Evolutionary conservation across 2,797 vertebrate genomes (phyloP).

Genomic region (Muscicapa striata): DNA sequence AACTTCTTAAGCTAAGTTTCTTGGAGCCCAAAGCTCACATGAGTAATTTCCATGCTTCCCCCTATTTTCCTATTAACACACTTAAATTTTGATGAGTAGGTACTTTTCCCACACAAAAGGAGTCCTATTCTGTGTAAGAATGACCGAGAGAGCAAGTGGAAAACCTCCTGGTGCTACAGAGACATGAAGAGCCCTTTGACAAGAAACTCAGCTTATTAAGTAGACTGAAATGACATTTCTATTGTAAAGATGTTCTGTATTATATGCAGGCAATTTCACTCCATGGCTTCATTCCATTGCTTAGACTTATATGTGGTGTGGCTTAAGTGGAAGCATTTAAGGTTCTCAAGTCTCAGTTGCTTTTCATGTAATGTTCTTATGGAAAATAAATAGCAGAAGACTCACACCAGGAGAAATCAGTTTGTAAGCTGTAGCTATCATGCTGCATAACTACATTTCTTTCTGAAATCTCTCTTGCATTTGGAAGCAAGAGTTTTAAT

Average conservation of each 20-base stretch:
- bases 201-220: constrained; percentile 1
- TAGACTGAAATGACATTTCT: constrained; percentile 16
- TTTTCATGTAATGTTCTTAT: neutral
- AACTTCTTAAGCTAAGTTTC: neutral
- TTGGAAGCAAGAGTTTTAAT: neutral
- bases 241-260: constrained; percentile 8
- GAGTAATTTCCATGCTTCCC: neutral
- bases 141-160: neutral
- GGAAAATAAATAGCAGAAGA: neutral
- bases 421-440: neutral
- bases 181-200: neutral
- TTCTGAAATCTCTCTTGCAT: neutral
- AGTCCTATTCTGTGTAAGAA: neutral
- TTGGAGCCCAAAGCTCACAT: neutral
- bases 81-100: neutral
- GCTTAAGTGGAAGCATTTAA: constrained; percentile 7
- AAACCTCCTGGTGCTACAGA: neutral
- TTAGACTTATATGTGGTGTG: neutral
- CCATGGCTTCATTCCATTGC: neutral
- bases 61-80: neutral
- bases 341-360: neutral
- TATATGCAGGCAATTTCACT: constrained; percentile 40
- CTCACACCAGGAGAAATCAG: neutral
- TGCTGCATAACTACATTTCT: neutral
- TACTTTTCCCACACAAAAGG: neutral